Conservation (phyloP, 2,113 vertebrate species). For the Phoxinus phoxinus region DNA sequence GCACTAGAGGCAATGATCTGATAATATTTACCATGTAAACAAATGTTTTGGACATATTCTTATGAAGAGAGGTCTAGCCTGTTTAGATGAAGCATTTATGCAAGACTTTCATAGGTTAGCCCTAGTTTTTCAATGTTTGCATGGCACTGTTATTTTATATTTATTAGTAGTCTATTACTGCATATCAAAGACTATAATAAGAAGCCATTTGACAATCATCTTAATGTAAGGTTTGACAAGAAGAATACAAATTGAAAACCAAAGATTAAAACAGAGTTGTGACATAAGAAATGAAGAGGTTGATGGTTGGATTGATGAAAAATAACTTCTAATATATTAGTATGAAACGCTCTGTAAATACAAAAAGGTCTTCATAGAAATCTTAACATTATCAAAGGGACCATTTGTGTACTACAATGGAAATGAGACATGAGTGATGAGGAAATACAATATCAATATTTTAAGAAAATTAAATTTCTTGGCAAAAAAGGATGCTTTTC, state of each 20-base stretch:
- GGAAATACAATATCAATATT: background rate
- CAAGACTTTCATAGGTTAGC: constrained; percentile 5
- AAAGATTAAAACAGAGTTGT: constrained; percentile 56
- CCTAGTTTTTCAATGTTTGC: constrained; percentile 9
- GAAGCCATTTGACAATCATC: constrained; percentile 68
- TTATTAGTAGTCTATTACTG: constrained; percentile 35
- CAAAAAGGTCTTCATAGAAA: background rate
- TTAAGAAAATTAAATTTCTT: background rate
- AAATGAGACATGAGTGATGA: background rate
- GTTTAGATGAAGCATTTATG: background rate
- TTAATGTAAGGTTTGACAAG: background rate
- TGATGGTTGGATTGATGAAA: background rate
- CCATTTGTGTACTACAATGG: background rate
- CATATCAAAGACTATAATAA: constrained; percentile 45
- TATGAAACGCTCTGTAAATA: background rate
- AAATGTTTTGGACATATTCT: constrained; percentile 42
- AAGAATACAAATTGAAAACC: constrained; percentile 55
- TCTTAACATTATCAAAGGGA: background rate
- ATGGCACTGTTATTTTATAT: constrained; percentile 59
- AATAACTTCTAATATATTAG: background rate
- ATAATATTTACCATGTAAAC: constrained; percentile 75
- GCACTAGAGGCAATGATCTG: constrained; percentile 64
- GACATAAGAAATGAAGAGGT: constrained; percentile 65
- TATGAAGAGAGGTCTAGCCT: constrained; percentile 19
- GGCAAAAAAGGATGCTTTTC: background rate